Conservation (phyloP, 2,113 vertebrate species). For the Labeo catla region DNA sequence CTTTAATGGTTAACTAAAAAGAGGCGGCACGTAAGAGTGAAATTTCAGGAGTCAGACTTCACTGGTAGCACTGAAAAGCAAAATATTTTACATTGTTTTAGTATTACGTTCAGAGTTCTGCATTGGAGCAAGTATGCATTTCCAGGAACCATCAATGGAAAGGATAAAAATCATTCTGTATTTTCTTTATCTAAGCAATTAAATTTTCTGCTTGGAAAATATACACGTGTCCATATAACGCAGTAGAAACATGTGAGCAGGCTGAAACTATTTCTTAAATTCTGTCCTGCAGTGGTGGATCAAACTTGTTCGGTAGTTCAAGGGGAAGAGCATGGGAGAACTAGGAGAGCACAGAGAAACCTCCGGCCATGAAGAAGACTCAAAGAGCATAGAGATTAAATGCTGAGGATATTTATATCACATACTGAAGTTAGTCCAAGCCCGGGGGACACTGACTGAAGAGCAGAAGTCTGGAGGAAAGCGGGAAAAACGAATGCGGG, state of each 20-base stretch:
- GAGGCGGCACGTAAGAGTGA: too few relatives aligned
- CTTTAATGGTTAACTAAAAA: too few relatives aligned
- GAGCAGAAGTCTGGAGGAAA: constrained; percentile 1
- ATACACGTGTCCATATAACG: not conserved
- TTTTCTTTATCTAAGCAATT: not conserved
- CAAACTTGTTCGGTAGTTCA: not conserved
- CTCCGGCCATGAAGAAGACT: constrained; percentile 24
- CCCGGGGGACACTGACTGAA: not conserved
- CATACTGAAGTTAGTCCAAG: constrained; percentile 19
- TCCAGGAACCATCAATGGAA: not conserved
- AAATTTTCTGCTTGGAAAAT: not conserved
- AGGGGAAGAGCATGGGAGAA: constrained; percentile 15
- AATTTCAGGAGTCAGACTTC: too few relatives aligned
- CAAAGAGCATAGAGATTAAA: constrained; percentile 31
- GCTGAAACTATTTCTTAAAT: not conserved
- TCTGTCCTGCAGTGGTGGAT: not conserved
- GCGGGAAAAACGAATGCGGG: not conserved
- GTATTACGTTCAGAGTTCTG: not conserved
- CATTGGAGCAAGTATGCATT: not conserved
- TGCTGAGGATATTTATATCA: constrained; percentile 50
- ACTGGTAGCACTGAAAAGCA: too few relatives aligned
- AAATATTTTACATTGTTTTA: too few relatives aligned
- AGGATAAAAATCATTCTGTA: not conserved
- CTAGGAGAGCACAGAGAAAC: constrained; percentile 22
- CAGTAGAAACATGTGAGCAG: not conserved